phyloP scores from a whole-genome alignment of 2,888 invertebrate species.

The Cantharis nigra region DNA sequence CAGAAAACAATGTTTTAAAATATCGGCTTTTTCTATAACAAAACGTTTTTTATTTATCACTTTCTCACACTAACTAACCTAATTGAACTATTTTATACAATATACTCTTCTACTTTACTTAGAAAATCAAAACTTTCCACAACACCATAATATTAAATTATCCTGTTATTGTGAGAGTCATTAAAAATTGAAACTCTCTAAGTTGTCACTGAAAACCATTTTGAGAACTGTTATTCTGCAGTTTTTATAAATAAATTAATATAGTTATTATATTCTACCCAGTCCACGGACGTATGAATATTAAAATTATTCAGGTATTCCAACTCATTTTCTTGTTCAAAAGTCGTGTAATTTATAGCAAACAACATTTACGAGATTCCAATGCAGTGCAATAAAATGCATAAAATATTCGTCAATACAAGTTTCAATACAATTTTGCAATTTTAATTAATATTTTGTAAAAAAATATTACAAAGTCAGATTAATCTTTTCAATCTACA shows the following conservation, averaged over 20 bases:
- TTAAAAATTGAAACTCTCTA: background rate
- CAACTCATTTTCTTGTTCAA: background rate
- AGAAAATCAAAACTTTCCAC: background rate
- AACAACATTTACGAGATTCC: background rate
- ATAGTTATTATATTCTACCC: background rate
- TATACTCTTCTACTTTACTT: background rate
- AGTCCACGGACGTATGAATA: background rate
- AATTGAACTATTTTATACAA: background rate
- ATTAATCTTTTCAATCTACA: background rate
- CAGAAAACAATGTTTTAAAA: background rate
- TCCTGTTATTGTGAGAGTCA: background rate
- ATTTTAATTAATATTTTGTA: background rate
- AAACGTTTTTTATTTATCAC: background rate
- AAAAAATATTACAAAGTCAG: background rate
- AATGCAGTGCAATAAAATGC: background rate
- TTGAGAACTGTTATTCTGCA: background rate
- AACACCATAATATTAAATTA: background rate
- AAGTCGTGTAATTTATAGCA: background rate
- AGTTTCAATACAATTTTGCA: background rate
- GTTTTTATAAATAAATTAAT: background rate
- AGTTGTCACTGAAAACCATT: background rate
- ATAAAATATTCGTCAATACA: background rate
- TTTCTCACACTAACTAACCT: background rate
- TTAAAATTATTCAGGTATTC: background rate
- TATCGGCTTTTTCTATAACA: background rate